Percentiles rank a stretch among this genome's conserved stretches.
Evolutionary conservation across 2,797 vertebrate species (phyloP).

Genomic region (Vultur gryphus): DNA sequence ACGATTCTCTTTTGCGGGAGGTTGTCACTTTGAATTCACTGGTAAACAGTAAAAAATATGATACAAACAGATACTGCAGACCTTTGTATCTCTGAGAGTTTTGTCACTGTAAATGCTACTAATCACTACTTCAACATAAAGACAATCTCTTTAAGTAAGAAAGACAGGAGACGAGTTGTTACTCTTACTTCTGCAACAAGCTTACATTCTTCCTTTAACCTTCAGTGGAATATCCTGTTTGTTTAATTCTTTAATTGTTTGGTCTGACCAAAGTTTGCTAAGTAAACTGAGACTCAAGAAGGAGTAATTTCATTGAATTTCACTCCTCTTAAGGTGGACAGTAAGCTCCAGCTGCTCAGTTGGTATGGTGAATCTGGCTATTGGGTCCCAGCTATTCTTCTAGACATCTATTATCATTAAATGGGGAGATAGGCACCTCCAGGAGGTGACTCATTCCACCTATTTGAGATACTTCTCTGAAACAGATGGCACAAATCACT

Average conservation of each 20-base stretch:
- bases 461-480: neutral
- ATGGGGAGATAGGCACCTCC: neutral
- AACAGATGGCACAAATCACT: neutral
- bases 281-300: neutral
- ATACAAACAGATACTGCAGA: neutral
- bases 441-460: neutral
- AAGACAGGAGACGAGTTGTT: neutral
- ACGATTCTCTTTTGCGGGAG: neutral
- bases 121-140: neutral
- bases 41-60: neutral
- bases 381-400: neutral
- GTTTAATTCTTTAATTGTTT: neutral
- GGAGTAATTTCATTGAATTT: neutral
- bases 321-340: neutral
- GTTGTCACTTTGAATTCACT: neutral
- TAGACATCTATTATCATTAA: neutral
- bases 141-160: neutral
- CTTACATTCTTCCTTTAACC: neutral
- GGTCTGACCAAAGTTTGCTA: neutral
- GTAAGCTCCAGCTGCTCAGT: neutral
- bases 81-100: neutral
- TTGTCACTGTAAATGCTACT: neutral
- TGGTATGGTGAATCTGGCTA: neutral
- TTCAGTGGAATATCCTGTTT: neutral
- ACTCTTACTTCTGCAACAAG: neutral